A percentile compares a stretch with the other conserved stretches of the same genome.
These are phyloP conservation scores for Caranx ignobilis DNA, from an alignment of 2,113 vertebrate species.

Conservation along the genomic window DNA sequence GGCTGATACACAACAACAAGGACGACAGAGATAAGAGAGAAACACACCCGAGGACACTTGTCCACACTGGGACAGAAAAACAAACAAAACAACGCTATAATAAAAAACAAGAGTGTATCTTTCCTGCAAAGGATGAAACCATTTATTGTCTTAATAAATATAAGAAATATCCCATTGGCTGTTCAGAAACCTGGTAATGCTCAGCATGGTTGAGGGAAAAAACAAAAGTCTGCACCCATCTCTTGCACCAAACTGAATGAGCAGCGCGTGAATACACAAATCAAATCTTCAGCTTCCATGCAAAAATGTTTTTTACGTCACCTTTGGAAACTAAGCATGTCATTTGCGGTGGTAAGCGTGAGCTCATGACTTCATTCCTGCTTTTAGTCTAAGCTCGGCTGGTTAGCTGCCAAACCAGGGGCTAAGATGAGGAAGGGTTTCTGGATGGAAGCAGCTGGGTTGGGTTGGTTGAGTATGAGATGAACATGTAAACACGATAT, in stretches of 20 bases:
- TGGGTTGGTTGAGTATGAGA: constrained; percentile 84
- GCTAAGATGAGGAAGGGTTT: constrained; percentile 83
- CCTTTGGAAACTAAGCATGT: constrained; percentile 74
- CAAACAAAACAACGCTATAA: constrained; percentile 16
- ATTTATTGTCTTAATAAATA: constrained; percentile 6
- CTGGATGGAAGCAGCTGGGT: constrained; percentile 84
- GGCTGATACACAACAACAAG: constrained; percentile 77
- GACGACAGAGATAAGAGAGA: constrained; percentile 77
- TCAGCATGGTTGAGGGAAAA: constrained; percentile 64
- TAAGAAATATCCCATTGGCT: constrained; percentile 23
- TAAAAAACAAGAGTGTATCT: constrained; percentile 18
- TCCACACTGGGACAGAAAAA: constrained; percentile 50
- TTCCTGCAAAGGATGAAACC: constrained; percentile 37
- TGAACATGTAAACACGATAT: constrained; percentile 93
- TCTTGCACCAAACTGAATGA: constrained; percentile 65
- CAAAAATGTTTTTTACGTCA: constrained; percentile 47
- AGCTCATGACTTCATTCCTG: constrained; percentile 81
- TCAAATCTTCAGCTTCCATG: constrained; percentile 65
- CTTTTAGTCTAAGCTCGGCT: constrained; percentile 76
- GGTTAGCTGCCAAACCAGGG: constrained; percentile 80
- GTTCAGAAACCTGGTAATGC: constrained; percentile 77
- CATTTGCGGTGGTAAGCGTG: constrained; percentile 75
- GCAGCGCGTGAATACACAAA: constrained; percentile 70
- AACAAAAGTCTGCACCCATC: constrained; percentile 13
- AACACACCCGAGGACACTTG: constrained; percentile 68